Evolutionary conservation across 1,140 invertebrate species (phyloP), one percentile per base, ranked within the genome.

Genomic region (Pygmarrhopalites habei): DNA sequence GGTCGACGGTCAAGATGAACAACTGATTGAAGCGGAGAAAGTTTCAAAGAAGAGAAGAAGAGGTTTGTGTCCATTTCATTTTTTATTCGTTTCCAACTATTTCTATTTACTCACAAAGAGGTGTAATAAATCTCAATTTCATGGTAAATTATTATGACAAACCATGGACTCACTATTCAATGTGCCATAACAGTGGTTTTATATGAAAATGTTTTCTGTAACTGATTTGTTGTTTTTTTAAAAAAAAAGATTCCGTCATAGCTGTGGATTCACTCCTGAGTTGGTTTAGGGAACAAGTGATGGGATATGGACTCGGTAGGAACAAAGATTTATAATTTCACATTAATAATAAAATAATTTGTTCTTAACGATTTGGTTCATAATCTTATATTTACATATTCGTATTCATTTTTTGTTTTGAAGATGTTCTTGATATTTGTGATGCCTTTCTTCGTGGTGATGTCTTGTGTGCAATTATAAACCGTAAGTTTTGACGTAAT

Each of bases 391-490:
- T n/a, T n/a, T n/a, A n/a, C n/a, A n/a, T n/a, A n/a, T n/a, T n/a
- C n/a, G n/a, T n/a, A n/a, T n/a, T n/a, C n/a, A n/a, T n/a, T n/a
- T n/a, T n/a, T n/a, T n/a, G n/a, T n/a, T n/a, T n/a, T n/a, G n/a
- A n/a, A n/a, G 78, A 89, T n/a, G 79, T 90, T 25, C 79, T 80
- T 29, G 83, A 90, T 74, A 79, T 91, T 70, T 82, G 81, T 3
- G 79, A 78, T 29, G 86, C 85, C 1, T 91, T 90, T 77, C 83
- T 83, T 74, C 82, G 82, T 75, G 90, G 90, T 12, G 74, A 88
- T 56, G 86, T 86, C 4, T 78, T 92, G 57, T 90, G 86, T 78
- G 87, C 87, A n/a, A 84, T 93, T 35, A 83, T 93, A 67, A 82
- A 86, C 74, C 84, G 86, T 69, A n/a, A n/a, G n/a, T n/a, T n/a